These are phyloP conservation scores for Capitulum mitella DNA, from an alignment of 2,888 invertebrate genomes.

Conservation along the genomic window DNA sequence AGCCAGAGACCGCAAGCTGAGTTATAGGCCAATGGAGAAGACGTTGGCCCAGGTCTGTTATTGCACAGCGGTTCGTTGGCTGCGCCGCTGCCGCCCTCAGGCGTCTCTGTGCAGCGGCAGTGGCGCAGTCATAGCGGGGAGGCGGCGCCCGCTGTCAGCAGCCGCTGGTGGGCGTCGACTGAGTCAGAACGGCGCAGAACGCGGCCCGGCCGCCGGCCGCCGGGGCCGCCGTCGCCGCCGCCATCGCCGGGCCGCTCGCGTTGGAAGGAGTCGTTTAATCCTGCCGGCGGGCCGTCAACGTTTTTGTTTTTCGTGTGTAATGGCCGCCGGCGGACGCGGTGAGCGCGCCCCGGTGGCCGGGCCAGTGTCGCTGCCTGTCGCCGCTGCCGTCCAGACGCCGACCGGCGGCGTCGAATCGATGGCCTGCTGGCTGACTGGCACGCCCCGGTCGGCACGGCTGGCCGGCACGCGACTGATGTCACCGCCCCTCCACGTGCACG, in stretches of 20 bases:
- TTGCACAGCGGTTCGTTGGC: background rate
- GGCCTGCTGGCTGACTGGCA: background rate
- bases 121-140: background rate
- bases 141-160: background rate
- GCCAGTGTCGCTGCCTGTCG: background rate
- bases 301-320: constrained; percentile 20
- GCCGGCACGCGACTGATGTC: background rate
- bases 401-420: background rate
- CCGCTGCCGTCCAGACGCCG: background rate
- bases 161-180: too few species aligned
- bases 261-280: constrained; percentile 20
- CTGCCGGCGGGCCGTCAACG: background rate
- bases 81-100: background rate
- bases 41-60: constrained; percentile 24
- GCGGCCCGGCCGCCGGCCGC: background rate
- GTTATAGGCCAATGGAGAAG: constrained; percentile 26
- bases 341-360: background rate
- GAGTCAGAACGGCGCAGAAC: background rate
- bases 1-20: constrained; percentile 22
- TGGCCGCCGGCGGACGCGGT: background rate
- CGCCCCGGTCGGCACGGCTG: background rate
- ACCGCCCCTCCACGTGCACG: background rate
- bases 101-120: background rate
- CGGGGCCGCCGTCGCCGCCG: background rate
- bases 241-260: constrained; percentile 5